phyloP scores from a whole-genome alignment of 2,888 invertebrate genomes.

The Sisyra terminalis region DNA sequence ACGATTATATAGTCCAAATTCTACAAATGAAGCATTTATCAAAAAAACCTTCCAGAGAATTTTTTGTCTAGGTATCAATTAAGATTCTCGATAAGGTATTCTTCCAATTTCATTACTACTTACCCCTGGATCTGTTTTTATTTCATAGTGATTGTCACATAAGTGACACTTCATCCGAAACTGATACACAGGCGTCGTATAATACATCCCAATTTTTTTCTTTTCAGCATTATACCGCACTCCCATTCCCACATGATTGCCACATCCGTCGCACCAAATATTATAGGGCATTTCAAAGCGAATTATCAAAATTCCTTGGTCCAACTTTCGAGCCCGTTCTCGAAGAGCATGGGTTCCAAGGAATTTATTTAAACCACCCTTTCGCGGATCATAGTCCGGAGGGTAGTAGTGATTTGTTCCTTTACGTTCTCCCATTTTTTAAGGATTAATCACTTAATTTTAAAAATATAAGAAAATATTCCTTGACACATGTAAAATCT shows the following conservation, averaged over 20 bases:
- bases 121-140: conserved; percentile 95
- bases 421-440: conserved; percentile 90
- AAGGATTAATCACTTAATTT: too few relatives aligned
- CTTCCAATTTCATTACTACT: conserved; percentile 20
- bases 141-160: conserved; percentile 93
- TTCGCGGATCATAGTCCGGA: conserved; percentile 93
- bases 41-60: background rate
- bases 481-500: too few relatives aligned
- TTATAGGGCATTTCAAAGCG: conserved; percentile 99
- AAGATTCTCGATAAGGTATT: conserved; percentile 1
- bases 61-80: background rate
- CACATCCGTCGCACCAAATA: conserved; percentile 98
- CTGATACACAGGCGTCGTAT: conserved; percentile 92
- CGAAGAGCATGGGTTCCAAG: conserved; percentile 87
- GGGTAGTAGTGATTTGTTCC: conserved; percentile 97
- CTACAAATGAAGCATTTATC: conserved; percentile 36
- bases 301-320: conserved; percentile 87
- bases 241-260: conserved; percentile 98
- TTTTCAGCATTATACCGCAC: conserved; percentile 94
- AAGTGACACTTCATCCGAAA: conserved; percentile 99
- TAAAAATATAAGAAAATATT: too few relatives aligned
- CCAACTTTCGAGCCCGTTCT: conserved; percentile 89
- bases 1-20: conserved; percentile 94
- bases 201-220: conserved; percentile 92
- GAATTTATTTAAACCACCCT: conserved; percentile 89